These are phyloP conservation scores for Pterois miles DNA, from an alignment of 2,797 vertebrate genomes.

Conservation along the genomic window DNA sequence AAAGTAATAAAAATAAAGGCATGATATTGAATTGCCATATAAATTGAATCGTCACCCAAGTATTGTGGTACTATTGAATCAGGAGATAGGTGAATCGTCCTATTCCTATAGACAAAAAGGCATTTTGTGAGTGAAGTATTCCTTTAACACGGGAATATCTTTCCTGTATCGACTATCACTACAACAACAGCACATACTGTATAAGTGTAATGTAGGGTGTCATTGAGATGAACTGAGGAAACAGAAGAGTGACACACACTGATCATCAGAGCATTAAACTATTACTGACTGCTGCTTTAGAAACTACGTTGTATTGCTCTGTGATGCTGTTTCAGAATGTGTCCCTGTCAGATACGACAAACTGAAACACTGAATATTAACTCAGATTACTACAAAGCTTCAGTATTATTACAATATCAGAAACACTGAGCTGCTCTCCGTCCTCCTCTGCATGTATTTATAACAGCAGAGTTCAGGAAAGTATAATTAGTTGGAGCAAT, in stretches of 20 bases:
- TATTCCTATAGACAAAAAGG: no score
- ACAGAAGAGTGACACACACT: background rate
- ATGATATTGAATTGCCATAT: no score
- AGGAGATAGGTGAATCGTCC: no score
- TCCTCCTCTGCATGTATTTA: conserved; percentile 46
- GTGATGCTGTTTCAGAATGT: background rate
- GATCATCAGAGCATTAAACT: background rate
- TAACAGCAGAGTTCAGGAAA: conserved; percentile 40
- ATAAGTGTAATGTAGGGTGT: no score
- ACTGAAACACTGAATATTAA: background rate
- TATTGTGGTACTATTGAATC: no score
- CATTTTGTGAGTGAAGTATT: no score
- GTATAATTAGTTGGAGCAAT: conserved; percentile 55
- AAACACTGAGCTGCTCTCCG: background rate
- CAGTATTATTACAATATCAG: conserved; percentile 6
- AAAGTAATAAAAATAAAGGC: no score
- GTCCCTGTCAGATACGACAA: background rate
- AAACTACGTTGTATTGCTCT: background rate
- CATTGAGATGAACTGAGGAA: background rate
- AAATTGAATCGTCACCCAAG: no score
- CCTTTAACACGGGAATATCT: no score
- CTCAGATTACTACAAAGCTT: conserved; percentile 4
- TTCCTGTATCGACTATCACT: no score
- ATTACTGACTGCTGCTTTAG: background rate
- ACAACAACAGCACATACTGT: no score